Percentiles rank a stretch among this genome's conserved stretches.
These are phyloP conservation scores for Drosophila micromelanica DNA, from an alignment of 1,140 invertebrate genomes.

Conservation along the genomic window DNA sequence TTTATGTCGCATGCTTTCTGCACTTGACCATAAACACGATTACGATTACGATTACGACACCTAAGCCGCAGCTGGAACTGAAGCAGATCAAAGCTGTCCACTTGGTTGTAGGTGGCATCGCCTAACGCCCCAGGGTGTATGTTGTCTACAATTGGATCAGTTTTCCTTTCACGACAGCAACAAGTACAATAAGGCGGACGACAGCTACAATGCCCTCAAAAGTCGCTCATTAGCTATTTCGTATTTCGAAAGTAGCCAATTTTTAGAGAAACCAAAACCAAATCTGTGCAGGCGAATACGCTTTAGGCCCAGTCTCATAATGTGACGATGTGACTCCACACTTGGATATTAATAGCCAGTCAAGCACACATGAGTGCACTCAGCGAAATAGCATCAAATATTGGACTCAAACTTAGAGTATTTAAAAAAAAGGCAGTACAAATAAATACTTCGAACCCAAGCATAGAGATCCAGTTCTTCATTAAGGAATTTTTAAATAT, in stretches of 20 bases:
- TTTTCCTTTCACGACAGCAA: conserved; percentile 68
- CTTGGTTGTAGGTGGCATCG: conserved; percentile 38
- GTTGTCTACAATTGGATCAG: conserved; percentile 18
- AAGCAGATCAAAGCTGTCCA: background rate
- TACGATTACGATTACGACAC: conserved; percentile 50
- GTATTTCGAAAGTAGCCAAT: conserved; percentile 70
- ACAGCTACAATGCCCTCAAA: conserved; percentile 53
- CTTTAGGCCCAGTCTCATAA: conserved; percentile 19
- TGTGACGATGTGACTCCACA: conserved; percentile 34
- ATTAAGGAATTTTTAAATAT: no score
- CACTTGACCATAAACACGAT: conserved; percentile 45
- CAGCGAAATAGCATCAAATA: no score
- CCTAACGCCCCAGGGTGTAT: conserved; percentile 19
- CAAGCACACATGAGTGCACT: conserved; percentile 4
- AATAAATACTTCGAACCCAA: no score
- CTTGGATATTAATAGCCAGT: conserved; percentile 64
- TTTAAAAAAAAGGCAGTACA: no score
- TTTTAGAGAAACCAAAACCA: conserved; percentile 54
- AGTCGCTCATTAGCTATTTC: conserved; percentile 65
- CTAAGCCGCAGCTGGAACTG: conserved; percentile 13
- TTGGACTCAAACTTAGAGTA: no score
- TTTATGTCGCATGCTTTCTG: conserved; percentile 37
- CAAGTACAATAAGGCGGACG: background rate
- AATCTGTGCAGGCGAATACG: conserved; percentile 19
- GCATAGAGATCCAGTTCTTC: no score